Conservation (phyloP, 2,888 invertebrate species). For the Drosophila macrospina region DNA sequence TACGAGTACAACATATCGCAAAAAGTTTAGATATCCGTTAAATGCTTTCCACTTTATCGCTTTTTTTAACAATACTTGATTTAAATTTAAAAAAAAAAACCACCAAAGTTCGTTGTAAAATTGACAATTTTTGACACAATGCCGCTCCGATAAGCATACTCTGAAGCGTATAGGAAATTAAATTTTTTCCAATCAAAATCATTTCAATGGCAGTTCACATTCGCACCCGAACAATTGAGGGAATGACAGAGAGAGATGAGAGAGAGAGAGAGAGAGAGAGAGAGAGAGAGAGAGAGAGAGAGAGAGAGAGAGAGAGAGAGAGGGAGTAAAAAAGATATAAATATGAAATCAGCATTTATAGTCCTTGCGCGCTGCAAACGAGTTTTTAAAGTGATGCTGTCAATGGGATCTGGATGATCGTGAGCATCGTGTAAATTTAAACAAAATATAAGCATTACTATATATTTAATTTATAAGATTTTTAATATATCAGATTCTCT, state of each 20-base stretch:
- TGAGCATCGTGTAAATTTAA: too few relatives aligned
- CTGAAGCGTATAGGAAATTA: constrained; percentile 83
- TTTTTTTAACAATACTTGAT: constrained; percentile 48
- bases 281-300: too few relatives aligned
- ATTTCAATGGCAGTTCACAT: constrained; percentile 78
- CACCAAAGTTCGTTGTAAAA: constrained; percentile 32
- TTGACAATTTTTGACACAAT: constrained; percentile 73
- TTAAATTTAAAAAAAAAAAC: constrained; percentile 65
- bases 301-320: background rate
- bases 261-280: too few relatives aligned
- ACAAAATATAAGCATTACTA: too few relatives aligned
- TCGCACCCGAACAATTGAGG: constrained; percentile 21
- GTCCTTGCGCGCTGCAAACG: constrained; percentile 16
- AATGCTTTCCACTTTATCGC: constrained; percentile 37
- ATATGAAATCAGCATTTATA: constrained; percentile 38
- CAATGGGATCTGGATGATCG: constrained; percentile 37
- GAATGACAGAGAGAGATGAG: background rate
- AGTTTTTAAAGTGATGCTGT: constrained; percentile 2
- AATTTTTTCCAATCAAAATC: constrained; percentile 84
- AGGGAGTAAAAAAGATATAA: background rate
- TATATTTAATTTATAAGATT: too few relatives aligned
- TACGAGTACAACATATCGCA: constrained; percentile 36
- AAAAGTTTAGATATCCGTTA: constrained; percentile 74
- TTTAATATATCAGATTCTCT: too few relatives aligned
- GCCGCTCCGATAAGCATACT: constrained; percentile 70